Evolutionary conservation across 2,113 vertebrate species (phyloP), one percentile per base, ranked within the genome.

Genomic region (Dasyprocta punctata): DNA sequence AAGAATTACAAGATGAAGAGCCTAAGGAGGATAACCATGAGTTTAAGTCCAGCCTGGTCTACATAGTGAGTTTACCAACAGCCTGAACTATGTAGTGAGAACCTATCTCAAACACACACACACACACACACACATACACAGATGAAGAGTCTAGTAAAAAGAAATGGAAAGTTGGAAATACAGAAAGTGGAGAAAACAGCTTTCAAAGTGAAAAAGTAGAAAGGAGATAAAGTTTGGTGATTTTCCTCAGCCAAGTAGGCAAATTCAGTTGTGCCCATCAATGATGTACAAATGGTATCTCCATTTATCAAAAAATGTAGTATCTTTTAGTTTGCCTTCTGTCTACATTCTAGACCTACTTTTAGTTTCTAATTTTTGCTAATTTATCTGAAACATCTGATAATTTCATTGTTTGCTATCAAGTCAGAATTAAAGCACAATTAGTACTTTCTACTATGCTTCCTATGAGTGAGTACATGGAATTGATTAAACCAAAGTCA

Each of bases 381-480:
- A 26, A 63, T 91, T 86, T 92, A 22, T 93, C 60, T 83, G 75
- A 77, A 65, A 92, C 10, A 52, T 9, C 78, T 58, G 8, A 19
- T 38, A 56, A 81, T 83, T 95, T 82, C 44, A 73, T 95, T 75
- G 38, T 85, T 94, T 95, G n/a, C 36, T 94, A 58, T 87, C 11
- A 90, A 88, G 49, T 88, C 7, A 67, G 61, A 73, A 67, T 94
- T 88, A 90, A 86, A 83, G 26, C 5, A 83, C 12, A 83, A 22
- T 26, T 61, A 69, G 47, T 77, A 17, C 69, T 94, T 78, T 95
- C 36, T 90, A 13, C 61, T 86, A 78, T 87, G 56, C 6, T 47
- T 82, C 12, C 13, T 89, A 11, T 60, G 36, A 86, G 11, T 36
- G 56, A 92, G 5, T 82, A 86, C 65, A 2, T 78, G 20, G 5